These are phyloP conservation scores for Drosophila leontia DNA, from an alignment of 1,140 invertebrate genomes.

Conservation along the genomic window DNA sequence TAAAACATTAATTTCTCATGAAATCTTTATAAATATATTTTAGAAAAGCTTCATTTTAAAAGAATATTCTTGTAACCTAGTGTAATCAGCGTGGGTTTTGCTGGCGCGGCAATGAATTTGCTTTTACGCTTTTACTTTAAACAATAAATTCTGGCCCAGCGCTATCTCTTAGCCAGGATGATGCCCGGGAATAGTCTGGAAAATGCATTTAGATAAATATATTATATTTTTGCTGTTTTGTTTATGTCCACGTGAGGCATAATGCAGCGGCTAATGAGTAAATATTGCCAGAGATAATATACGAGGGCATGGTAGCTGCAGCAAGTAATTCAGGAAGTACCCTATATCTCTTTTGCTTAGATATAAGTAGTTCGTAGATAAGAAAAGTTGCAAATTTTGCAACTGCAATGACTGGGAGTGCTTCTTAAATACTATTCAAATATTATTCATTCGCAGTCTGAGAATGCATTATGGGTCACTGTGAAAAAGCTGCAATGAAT, in stretches of 20 bases:
- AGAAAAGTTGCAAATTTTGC: background rate
- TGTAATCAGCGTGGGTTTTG: constrained; percentile 47
- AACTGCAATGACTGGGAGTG: constrained; percentile 1
- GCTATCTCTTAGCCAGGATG: constrained; percentile 37
- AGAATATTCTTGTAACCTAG: background rate
- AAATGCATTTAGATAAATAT: constrained; percentile 46
- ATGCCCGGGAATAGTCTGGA: constrained; percentile 36
- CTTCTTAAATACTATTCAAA: constrained; percentile 11
- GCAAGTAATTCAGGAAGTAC: constrained; percentile 26
- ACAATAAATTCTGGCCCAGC: constrained; percentile 62
- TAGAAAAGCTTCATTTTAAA: background rate
- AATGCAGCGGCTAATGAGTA: constrained; percentile 50
- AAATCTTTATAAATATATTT: background rate
- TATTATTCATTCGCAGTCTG: constrained; percentile 6
- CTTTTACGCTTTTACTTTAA: constrained; percentile 65
- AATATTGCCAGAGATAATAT: constrained; percentile 51
- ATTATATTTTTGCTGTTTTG: constrained; percentile 3
- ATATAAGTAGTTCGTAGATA: constrained; percentile 14
- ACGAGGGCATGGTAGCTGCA: constrained; percentile 1
- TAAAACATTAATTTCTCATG: too few relatives aligned
- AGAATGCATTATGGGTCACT: constrained; percentile 1
- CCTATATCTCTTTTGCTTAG: background rate
- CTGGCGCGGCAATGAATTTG: constrained; percentile 23
- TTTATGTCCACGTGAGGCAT: constrained; percentile 46
- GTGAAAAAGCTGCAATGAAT: background rate